Percentiles rank a stretch among this genome's conserved stretches.
These are phyloP conservation scores for Plutella xylostella DNA, from an alignment of 2,888 invertebrate genomes.

Conservation along the genomic window DNA sequence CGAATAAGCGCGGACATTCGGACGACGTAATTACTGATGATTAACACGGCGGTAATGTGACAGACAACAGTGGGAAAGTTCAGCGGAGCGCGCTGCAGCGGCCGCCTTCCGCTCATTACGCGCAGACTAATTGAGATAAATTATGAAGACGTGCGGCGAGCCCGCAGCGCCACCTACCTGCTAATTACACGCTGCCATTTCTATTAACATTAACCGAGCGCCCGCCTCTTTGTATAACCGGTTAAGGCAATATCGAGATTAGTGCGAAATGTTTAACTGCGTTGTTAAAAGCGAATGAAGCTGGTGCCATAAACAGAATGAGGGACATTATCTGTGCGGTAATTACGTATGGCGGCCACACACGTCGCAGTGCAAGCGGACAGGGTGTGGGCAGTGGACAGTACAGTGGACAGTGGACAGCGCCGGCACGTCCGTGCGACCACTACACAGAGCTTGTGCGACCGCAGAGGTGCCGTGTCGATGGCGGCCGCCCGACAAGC, in stretches of 20 bases:
- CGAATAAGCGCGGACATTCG: too few species aligned
- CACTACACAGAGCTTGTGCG: slow-evolving; percentile 36
- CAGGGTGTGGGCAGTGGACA: slow-evolving; percentile 21
- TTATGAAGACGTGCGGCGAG: slow-evolving; percentile 59
- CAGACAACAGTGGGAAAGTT: slow-evolving; percentile 10
- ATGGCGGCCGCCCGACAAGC: neutral
- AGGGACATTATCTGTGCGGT: slow-evolving; percentile 4
- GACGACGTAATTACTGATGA: slow-evolving; percentile 3
- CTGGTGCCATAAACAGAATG: slow-evolving; percentile 27
- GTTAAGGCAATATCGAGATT: neutral
- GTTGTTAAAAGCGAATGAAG: slow-evolving; percentile 34
- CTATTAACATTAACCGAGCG: slow-evolving; percentile 40
- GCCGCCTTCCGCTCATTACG: slow-evolving; percentile 60
- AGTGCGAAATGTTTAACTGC: neutral
- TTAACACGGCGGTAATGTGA: slow-evolving; percentile 2
- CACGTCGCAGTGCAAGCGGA: slow-evolving; percentile 19
- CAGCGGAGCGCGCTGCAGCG: slow-evolving; percentile 13
- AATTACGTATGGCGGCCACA: slow-evolving; percentile 12
- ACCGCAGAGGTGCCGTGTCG: slow-evolving; percentile 21
- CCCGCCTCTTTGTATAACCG: slow-evolving; percentile 12
- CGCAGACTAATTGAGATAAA: slow-evolving; percentile 63
- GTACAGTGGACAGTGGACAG: slow-evolving; percentile 15
- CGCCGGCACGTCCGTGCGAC: slow-evolving; percentile 20
- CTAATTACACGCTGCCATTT: slow-evolving; percentile 61
- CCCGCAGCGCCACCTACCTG: slow-evolving; percentile 47